These are phyloP conservation scores for Anadara kagoshimensis DNA, from an alignment of 1,140 invertebrate species.

Conservation along the genomic window DNA sequence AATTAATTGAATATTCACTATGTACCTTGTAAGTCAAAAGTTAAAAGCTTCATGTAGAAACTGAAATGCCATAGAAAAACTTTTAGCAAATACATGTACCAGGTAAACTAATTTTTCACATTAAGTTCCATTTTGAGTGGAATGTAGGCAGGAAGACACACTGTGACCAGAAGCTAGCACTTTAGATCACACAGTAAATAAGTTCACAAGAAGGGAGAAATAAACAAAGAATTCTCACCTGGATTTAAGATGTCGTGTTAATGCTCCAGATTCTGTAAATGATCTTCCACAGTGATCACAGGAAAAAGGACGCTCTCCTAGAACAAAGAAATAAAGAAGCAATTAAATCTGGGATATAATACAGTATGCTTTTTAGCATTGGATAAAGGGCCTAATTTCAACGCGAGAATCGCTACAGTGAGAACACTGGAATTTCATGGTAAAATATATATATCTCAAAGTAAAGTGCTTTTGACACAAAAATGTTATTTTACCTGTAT, in stretches of 20 bases:
- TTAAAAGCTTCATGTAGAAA: too few relatives aligned
- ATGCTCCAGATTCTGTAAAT: slow-evolving; percentile 71
- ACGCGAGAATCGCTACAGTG: too few relatives aligned
- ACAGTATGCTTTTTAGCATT: too few relatives aligned
- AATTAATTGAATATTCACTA: too few relatives aligned
- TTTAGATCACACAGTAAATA: neutral
- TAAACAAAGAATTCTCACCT: slow-evolving; percentile 48
- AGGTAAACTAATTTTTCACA: too few relatives aligned
- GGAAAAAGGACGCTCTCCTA: slow-evolving; percentile 68
- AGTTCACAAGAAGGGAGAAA: neutral
- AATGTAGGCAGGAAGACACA: neutral
- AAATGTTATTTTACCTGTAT: slow-evolving; percentile 62
- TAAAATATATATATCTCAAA: too few relatives aligned
- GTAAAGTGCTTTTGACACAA: neutral
- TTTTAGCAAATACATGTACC: too few relatives aligned
- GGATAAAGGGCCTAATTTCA: too few relatives aligned
- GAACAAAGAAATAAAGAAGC: slow-evolving; percentile 12
- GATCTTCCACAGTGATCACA: slow-evolving; percentile 66
- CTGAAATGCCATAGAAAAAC: too few relatives aligned
- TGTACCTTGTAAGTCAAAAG: too few relatives aligned
- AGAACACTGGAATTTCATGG: too few relatives aligned
- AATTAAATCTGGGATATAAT: too few relatives aligned
- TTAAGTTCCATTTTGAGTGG: neutral
- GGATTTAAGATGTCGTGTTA: slow-evolving; percentile 68
- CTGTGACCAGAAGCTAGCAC: neutral